These are phyloP conservation scores for Caenorhabditis afra DNA, from an alignment of 2,888 invertebrate genomes.

Conservation along the genomic window DNA sequence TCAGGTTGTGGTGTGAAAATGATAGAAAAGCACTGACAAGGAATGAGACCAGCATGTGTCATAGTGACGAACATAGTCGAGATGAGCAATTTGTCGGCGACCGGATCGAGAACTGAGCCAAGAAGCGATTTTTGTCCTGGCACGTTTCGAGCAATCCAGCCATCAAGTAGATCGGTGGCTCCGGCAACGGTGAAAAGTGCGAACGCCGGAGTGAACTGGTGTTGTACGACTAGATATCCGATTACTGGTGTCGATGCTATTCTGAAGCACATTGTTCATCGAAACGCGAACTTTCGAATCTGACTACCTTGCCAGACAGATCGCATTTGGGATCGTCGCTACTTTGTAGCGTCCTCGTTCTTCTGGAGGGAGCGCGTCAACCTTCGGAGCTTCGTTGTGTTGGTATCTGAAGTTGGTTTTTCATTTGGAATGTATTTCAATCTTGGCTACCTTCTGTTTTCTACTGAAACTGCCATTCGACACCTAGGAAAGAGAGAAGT, in stretches of 20 bases:
- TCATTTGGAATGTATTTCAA: too few species aligned
- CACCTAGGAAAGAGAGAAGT: neutral
- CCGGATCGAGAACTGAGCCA: slow-evolving; percentile 95
- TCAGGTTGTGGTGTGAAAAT: too few species aligned
- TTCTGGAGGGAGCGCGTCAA: slow-evolving; percentile 40
- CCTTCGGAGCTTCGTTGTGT: neutral
- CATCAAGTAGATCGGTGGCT: slow-evolving; percentile 91
- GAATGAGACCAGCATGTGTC: slow-evolving; percentile 90
- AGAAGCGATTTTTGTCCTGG: slow-evolving; percentile 92
- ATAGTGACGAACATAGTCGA: slow-evolving; percentile 91
- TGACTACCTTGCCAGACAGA: slow-evolving; percentile 86
- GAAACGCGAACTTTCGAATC: neutral
- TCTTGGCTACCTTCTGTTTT: neutral
- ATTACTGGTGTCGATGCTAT: slow-evolving; percentile 91
- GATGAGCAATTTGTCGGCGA: slow-evolving; percentile 95
- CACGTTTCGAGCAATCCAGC: slow-evolving; percentile 95
- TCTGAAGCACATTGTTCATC: slow-evolving; percentile 81
- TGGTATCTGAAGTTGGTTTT: slow-evolving; percentile 4
- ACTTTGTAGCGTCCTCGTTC: slow-evolving; percentile 87
- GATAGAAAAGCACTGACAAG: slow-evolving; percentile 83
- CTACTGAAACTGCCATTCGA: neutral
- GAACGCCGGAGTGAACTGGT: slow-evolving; percentile 88
- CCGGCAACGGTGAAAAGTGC: slow-evolving; percentile 90
- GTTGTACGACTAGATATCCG: slow-evolving; percentile 90
- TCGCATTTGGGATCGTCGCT: slow-evolving; percentile 92